Evolutionary conservation across 2,113 vertebrate species (phyloP), one percentile per base, ranked within the genome.

Genomic region (Anser cygnoides): DNA sequence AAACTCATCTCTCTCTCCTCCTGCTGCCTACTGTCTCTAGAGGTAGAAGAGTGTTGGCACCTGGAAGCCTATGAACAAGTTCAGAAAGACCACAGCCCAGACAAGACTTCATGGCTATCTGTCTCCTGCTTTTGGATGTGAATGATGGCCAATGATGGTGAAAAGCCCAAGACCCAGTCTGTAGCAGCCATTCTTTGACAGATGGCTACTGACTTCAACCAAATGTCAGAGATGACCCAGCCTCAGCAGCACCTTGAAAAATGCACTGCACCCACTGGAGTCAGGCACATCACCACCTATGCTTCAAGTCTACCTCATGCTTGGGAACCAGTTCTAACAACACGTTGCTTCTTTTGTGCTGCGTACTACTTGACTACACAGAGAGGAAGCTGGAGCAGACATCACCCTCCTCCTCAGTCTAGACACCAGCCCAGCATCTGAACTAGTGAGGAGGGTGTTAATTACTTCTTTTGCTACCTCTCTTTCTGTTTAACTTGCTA

Each of bases 301-400:
- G 9, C 35, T 74, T 37, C 2, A 5, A 79, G 37, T 33, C 33
- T 15, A 25, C 11, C 22, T 43, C 9, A 3, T 52, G 33, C 23
- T 86, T 35, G 33, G 18, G 33, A 81, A 52, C 10, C 2, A 6
- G 17, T 31, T 10, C 20, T 19, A 82, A 37, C 28, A 63, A 13
- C 16, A 16, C 0, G 0, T 35, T 86, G 11, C 11, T 52, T 67
- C 20, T 20, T 81, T 55, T 28, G 28, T 39, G 6, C 44, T 75
- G 20, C 3, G 28, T 62, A 19, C 46, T 43, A 6, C 10, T 10
- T 35, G 41, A 39, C 41, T 1, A 0, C 23, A 14, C 49, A 62
- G 43, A 73, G 23, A 18, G 25, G 22, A 86, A 82, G 33, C 46
- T 41, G 82, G 29, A 73, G 37, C n/a, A 84, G 28, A 26, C 6